A percentile compares a stretch with the other conserved stretches of the same genome.
These are phyloP conservation scores for Monomorium pharaonis DNA, from an alignment of 1,140 invertebrate species.

Conservation along the genomic window DNA sequence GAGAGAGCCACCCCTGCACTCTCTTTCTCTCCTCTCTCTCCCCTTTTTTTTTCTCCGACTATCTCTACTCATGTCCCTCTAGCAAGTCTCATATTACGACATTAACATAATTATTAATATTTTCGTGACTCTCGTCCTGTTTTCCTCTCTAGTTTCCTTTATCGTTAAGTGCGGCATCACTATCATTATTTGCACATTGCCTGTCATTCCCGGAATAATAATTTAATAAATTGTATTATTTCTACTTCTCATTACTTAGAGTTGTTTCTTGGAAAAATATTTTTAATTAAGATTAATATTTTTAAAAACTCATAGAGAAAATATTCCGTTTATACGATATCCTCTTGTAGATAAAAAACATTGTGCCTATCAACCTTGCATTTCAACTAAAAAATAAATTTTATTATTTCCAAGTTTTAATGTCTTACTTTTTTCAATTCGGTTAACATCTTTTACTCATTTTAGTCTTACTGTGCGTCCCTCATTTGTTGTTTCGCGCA, in stretches of 20 bases:
- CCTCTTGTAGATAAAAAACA: background rate
- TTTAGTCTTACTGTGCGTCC: background rate
- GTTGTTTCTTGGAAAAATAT: constrained; percentile 20
- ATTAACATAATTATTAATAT: constrained; percentile 84
- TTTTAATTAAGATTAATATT: background rate
- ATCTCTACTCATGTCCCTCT: constrained; percentile 37
- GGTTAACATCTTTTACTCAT: background rate
- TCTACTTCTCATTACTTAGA: background rate
- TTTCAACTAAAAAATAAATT: background rate
- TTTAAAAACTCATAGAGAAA: background rate
- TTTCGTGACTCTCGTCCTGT: constrained; percentile 59
- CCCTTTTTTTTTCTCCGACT: constrained; percentile 31
- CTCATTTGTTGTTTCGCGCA: background rate
- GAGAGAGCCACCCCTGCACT: constrained; percentile 78
- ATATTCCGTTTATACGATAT: background rate
- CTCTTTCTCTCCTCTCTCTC: constrained; percentile 45
- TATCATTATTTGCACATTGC: constrained; percentile 43
- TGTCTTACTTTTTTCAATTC: background rate
- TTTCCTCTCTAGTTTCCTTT: constrained; percentile 10
- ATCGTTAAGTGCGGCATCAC: background rate
- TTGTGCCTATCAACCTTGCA: background rate
- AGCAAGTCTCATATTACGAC: constrained; percentile 76
- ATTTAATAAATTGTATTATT: constrained; percentile 14
- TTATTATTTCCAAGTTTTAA: background rate
- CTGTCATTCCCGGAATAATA: background rate